Conservation (phyloP, 2,888 invertebrate species). For the Caenorhabditis becei region DNA sequence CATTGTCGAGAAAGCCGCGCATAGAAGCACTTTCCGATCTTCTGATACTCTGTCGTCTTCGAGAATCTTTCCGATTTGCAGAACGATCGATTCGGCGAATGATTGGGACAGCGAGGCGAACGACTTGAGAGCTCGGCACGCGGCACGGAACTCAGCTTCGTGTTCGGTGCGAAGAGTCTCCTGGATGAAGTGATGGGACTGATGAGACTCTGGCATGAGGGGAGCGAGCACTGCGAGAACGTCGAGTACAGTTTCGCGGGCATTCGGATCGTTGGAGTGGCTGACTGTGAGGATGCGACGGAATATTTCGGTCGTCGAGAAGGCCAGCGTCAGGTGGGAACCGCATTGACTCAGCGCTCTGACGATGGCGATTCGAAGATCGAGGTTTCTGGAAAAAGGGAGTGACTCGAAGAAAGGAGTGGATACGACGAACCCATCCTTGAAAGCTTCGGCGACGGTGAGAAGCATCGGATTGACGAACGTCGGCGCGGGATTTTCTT, state of each 20-base stretch:
- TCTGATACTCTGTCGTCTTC: conserved; percentile 42
- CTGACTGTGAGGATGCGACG: conserved; percentile 90
- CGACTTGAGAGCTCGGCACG: conserved; percentile 94
- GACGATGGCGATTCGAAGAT: conserved; percentile 92
- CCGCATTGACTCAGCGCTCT: conserved; percentile 96
- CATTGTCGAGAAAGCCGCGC: conserved; percentile 45
- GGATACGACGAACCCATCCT: conserved; percentile 84
- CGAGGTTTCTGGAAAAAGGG: conserved; percentile 86
- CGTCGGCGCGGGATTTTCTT: conserved; percentile 98
- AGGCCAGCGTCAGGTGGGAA: conserved; percentile 93
- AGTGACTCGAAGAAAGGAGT: background rate
- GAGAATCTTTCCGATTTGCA: conserved; percentile 52
- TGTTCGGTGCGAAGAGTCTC: conserved; percentile 89
- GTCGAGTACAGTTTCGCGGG: conserved; percentile 90
- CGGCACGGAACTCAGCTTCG: conserved; percentile 95
- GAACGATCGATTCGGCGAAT: conserved; percentile 48
- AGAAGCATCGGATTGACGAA: conserved; percentile 96
- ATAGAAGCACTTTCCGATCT: conserved; percentile 35
- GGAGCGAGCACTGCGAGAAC: conserved; percentile 42
- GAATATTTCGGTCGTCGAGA: conserved; percentile 85
- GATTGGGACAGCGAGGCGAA: conserved; percentile 95
- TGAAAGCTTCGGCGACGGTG: conserved; percentile 95
- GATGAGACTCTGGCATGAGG: conserved; percentile 33
- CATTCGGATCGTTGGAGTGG: conserved; percentile 96
- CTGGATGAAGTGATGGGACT: conserved; percentile 68